Percentiles rank a stretch among this genome's conserved stretches.
These are phyloP conservation scores for Mya arenaria DNA, from an alignment of 1,140 invertebrate genomes.

Conservation along the genomic window DNA sequence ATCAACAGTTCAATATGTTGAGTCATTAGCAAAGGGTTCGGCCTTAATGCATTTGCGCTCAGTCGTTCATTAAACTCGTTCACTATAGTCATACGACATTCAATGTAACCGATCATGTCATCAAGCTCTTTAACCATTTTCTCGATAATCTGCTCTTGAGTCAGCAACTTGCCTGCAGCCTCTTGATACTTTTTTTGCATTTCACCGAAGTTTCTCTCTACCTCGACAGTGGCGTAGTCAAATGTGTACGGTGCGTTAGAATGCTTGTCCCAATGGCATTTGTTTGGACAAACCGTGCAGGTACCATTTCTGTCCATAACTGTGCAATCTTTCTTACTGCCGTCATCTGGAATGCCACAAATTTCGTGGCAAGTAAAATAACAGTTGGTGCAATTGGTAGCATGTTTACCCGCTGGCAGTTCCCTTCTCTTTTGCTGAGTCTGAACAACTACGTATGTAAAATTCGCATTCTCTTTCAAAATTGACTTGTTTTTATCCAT, in stretches of 20 bases:
- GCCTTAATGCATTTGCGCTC: neutral
- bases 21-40: neutral
- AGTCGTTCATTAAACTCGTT: conserved; percentile 15
- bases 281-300: conserved; percentile 44
- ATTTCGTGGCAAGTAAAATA: conserved; percentile 47
- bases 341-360: conserved; percentile 23
- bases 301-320: conserved; percentile 5
- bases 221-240: neutral
- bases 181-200: conserved; percentile 1
- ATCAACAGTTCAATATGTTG: conserved; percentile 25
- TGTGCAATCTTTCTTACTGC: neutral
- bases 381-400: conserved; percentile 54
- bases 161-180: neutral
- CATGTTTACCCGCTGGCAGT: conserved; percentile 19
- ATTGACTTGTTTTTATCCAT: conserved; percentile 38
- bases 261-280: conserved; percentile 51
- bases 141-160: conserved; percentile 12
- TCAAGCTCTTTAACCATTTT: neutral
- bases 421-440: neutral
- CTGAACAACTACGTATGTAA: conserved; percentile 15
- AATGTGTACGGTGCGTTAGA: conserved; percentile 13
- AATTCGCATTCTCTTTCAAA: conserved; percentile 49
- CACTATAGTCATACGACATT: neutral
- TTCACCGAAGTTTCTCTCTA: neutral
- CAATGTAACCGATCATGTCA: neutral